Conservation (phyloP, 1,140 invertebrate species). For the Antheraea mylitta region DNA sequence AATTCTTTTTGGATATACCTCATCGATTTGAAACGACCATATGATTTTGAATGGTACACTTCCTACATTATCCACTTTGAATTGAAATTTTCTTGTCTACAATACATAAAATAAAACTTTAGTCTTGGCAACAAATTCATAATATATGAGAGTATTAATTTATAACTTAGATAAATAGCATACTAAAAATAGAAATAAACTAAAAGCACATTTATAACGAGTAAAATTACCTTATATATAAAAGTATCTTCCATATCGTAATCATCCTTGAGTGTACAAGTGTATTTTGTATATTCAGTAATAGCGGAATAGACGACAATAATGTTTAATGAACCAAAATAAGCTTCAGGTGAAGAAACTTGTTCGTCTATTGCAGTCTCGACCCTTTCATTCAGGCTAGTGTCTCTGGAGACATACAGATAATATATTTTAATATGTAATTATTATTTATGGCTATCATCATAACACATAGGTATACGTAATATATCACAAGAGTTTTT, state of each 20-base stretch:
- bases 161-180: not conserved
- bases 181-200: no score
- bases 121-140: not conserved
- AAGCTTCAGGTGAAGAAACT: constrained; percentile 24
- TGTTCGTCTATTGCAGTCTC: constrained; percentile 47
- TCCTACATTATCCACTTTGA: constrained; percentile 55
- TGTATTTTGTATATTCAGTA: constrained; percentile 60
- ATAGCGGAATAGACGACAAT: constrained; percentile 58
- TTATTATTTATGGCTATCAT: not conserved
- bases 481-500: no score
- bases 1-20: constrained; percentile 58
- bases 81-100: constrained; percentile 52
- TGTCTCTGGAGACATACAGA: not conserved
- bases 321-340: constrained; percentile 46
- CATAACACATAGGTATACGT: no score
- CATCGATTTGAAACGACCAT: constrained; percentile 63
- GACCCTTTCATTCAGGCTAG: constrained; percentile 45
- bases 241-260: constrained; percentile 59
- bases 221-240: constrained; percentile 57
- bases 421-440: not conserved
- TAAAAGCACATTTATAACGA: not conserved
- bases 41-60: constrained; percentile 58
- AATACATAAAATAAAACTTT: constrained; percentile 16
- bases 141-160: not conserved
- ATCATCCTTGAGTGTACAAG: constrained; percentile 43